phyloP scores from a whole-genome alignment of 23 tunicate species.

The Ciona savignyi region DNA sequence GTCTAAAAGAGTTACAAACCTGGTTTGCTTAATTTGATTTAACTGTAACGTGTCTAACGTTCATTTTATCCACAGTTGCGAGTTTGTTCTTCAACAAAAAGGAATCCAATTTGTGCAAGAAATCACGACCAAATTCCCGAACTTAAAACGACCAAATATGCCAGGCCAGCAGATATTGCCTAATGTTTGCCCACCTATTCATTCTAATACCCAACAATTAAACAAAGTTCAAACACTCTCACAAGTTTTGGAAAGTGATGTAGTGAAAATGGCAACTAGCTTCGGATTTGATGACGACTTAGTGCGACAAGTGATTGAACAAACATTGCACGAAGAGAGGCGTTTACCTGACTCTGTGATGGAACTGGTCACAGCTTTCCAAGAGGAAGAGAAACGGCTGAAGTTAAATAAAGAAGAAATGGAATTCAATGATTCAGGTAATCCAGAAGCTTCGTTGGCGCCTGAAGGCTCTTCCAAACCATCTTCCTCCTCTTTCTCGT shows the following conservation, averaged over 20 bases:
- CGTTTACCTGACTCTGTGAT: not conserved
- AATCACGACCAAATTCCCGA: slow-evolving; percentile 10
- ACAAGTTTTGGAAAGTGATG: not conserved
- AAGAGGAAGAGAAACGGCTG: not conserved
- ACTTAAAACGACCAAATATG: slow-evolving; percentile 21
- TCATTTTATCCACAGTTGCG: slow-evolving; percentile 14
- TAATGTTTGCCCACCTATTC: too few species aligned
- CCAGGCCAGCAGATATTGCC: too few species aligned
- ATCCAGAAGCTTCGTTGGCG: too few species aligned
- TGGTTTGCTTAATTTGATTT: too few species aligned
- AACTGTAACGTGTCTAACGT: not conserved
- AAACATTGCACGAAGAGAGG: not conserved
- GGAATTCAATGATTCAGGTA: too few species aligned
- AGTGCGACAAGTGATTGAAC: not conserved
- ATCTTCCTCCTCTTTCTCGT: too few species aligned
- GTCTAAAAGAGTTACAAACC: too few species aligned
- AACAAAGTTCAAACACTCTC: not conserved
- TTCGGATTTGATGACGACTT: not conserved
- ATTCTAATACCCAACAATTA: not conserved
- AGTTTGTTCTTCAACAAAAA: slow-evolving; percentile 30
- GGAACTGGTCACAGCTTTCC: slow-evolving; percentile 2
- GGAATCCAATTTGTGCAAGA: slow-evolving; percentile 18
- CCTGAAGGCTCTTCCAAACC: too few species aligned
- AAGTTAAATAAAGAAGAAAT: too few species aligned
- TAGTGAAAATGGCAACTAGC: not conserved